Percentiles rank a stretch among this genome's conserved stretches.
phyloP scores from a whole-genome alignment of 2,888 invertebrate species.

The Amorpha juglandis region DNA sequence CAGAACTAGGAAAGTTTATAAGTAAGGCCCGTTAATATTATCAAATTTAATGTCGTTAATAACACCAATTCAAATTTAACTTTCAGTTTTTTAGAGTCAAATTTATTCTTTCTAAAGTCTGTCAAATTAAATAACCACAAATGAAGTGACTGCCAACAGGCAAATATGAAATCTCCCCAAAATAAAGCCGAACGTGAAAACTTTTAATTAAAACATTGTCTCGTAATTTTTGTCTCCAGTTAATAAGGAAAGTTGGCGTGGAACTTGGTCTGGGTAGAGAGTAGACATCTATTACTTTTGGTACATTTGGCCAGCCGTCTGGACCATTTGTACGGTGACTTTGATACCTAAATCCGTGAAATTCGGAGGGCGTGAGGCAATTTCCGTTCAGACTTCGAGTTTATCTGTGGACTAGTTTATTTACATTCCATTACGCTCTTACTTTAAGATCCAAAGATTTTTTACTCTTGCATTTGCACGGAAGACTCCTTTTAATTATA shows the following conservation, averaged over 20 bases:
- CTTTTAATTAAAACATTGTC: conserved; percentile 23
- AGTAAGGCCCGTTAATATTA: no score
- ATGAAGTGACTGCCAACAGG: not conserved
- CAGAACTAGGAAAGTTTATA: no score
- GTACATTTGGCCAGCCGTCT: conserved; percentile 20
- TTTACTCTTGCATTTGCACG: no score
- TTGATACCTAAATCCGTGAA: conserved; percentile 1
- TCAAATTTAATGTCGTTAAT: no score
- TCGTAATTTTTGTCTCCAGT: conserved; percentile 19
- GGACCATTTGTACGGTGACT: not conserved
- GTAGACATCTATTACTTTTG: conserved; percentile 26
- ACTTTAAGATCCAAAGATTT: not conserved
- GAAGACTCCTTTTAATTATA: no score
- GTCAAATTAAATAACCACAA: not conserved
- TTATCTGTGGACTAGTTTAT: conserved; percentile 7
- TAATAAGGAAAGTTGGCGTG: conserved; percentile 7
- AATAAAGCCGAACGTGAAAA: conserved; percentile 5
- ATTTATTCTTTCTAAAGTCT: no score
- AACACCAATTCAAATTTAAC: no score
- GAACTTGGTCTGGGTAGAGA: not conserved
- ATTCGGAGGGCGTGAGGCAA: not conserved
- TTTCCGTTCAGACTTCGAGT: conserved; percentile 10
- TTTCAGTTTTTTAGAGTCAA: no score
- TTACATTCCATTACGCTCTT: conserved; percentile 4
- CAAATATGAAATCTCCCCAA: not conserved